These are phyloP conservation scores for Setipinna tenuifilis DNA, from an alignment of 2,797 vertebrate genomes.

Conservation along the genomic window DNA sequence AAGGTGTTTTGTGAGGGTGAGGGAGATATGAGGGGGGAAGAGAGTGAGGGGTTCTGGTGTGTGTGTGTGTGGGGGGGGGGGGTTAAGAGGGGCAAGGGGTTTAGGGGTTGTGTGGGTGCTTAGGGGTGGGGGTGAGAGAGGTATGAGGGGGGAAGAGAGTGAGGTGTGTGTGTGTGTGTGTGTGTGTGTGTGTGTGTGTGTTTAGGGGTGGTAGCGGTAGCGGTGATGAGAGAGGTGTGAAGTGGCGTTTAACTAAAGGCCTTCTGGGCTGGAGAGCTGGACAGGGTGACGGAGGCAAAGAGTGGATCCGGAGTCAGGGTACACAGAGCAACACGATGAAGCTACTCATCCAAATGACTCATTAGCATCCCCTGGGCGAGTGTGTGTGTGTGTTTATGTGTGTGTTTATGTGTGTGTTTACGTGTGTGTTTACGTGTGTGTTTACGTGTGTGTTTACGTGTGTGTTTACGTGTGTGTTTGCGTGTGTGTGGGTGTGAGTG, in stretches of 20 bases:
- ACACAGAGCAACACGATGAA: not conserved
- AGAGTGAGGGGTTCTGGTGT: too few species aligned
- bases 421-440: not conserved
- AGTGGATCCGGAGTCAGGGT: not conserved
- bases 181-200: not conserved
- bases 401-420: not conserved
- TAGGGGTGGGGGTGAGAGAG: not conserved
- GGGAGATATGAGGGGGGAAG: too few species aligned
- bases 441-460: too few species aligned
- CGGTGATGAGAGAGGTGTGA: not conserved
- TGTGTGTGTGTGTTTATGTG: slow-evolving; percentile 24
- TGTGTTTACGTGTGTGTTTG: too few species aligned
- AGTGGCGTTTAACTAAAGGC: not conserved
- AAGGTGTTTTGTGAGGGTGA: too few species aligned
- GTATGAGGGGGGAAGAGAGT: not conserved
- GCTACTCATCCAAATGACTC: not conserved
- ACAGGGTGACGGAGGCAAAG: not conserved
- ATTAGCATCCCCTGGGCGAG: slow-evolving; percentile 3
- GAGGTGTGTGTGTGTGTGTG: too few species aligned
- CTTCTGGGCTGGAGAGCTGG: not conserved
- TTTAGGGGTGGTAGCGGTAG: too few species aligned
- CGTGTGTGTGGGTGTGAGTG: not conserved
- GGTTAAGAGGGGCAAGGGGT: too few species aligned
- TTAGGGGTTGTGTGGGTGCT: too few species aligned
- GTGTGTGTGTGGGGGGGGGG: not conserved